Conservation (phyloP, 2,888 invertebrate genomes). For the Himalopsyche kuldschensis region DNA sequence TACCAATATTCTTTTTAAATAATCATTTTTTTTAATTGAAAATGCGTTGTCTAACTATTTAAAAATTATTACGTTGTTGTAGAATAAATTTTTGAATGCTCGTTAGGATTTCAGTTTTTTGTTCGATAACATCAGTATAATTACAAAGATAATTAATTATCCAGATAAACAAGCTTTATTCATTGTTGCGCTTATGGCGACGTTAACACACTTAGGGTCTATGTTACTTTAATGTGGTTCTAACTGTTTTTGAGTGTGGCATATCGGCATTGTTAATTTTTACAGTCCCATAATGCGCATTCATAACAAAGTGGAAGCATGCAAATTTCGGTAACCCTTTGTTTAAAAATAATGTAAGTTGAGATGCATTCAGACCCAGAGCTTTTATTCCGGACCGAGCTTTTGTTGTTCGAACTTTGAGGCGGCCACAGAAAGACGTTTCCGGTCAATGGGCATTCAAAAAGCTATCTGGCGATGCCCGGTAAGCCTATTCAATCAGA, state of each 20-base stretch:
- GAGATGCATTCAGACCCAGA: not conserved
- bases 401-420: not conserved
- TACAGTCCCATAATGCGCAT: not conserved
- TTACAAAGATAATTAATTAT: too few species aligned
- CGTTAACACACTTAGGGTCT: too few species aligned
- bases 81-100: too few species aligned
- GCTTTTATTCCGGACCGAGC: not conserved
- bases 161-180: too few species aligned
- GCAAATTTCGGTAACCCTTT: not conserved
- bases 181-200: too few species aligned
- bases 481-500: constrained; percentile 16
- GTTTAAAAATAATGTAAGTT: not conserved
- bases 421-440: constrained; percentile 25
- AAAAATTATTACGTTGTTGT: too few species aligned
- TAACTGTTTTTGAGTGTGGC: not conserved
- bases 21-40: too few species aligned
- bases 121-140: too few species aligned
- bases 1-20: too few species aligned
- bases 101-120: too few species aligned
- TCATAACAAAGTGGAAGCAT: not conserved
- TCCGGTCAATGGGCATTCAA: constrained; percentile 31
- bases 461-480: not conserved
- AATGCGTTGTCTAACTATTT: too few species aligned
- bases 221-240: not conserved
- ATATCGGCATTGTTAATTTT: not conserved